These are phyloP conservation scores for Tetragonisca angustula DNA, from an alignment of 2,888 invertebrate species.

Conservation along the genomic window DNA sequence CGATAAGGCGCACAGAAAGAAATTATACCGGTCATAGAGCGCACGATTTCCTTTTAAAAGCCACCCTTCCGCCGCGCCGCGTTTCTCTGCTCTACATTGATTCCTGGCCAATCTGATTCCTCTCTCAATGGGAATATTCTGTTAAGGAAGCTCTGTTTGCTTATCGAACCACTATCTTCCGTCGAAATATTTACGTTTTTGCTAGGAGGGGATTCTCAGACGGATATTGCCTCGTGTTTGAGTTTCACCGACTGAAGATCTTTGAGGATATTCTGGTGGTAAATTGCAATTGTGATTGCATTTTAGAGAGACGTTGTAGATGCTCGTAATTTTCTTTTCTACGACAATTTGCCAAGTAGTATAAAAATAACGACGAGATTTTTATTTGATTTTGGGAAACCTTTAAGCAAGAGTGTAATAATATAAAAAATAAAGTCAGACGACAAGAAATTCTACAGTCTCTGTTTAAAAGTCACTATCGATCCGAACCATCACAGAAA, in stretches of 20 bases:
- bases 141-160: constrained; percentile 26
- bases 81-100: not conserved
- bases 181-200: constrained; percentile 15
- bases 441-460: no score
- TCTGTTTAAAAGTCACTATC: not conserved
- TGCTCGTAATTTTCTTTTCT: no score
- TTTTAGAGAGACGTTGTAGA: no score
- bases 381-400: no score
- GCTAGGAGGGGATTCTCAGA: no score
- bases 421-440: not conserved
- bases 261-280: no score
- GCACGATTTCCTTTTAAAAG: constrained; percentile 36
- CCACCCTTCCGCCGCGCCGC: not conserved
- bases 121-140: constrained; percentile 1
- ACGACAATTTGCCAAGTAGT: no score
- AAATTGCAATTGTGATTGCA: not conserved
- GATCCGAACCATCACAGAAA: not conserved
- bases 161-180: not conserved
- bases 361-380: no score
- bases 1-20: constrained; percentile 62
- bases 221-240: not conserved
- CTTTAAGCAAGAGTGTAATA: not conserved
- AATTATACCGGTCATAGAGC: constrained; percentile 51
- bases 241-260: not conserved
- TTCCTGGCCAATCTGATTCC: constrained; percentile 10